Conservation (phyloP, 2,888 invertebrate species). For the Cheilosia vernalis region DNA sequence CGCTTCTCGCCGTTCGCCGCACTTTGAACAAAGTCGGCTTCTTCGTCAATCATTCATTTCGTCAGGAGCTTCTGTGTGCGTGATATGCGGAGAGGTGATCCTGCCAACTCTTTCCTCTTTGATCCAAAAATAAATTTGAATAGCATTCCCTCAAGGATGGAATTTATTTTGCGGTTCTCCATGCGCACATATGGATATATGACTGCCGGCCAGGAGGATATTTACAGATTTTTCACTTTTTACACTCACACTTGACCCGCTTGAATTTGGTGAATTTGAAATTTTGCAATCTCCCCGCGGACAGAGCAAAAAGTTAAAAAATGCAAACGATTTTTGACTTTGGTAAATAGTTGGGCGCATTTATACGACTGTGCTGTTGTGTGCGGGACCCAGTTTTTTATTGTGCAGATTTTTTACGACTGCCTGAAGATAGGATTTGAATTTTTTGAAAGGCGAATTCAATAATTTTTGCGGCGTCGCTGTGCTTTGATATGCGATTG, state of each 20-base stretch:
- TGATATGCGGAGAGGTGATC: slow-evolving; percentile 18
- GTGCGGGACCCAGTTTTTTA: slow-evolving; percentile 24
- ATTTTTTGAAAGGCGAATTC: slow-evolving; percentile 41
- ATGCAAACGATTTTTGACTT: slow-evolving; percentile 65
- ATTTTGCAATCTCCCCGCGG: slow-evolving; percentile 40
- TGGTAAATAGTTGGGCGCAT: slow-evolving; percentile 51
- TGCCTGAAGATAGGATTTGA: slow-evolving; percentile 16
- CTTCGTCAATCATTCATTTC: slow-evolving; percentile 73
- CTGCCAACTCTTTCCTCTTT: slow-evolving; percentile 63
- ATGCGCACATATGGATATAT: slow-evolving; percentile 17
- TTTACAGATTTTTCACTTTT: slow-evolving; percentile 46
- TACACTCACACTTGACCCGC: slow-evolving; percentile 60
- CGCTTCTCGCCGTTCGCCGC: slow-evolving; percentile 19
- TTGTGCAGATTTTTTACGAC: slow-evolving; percentile 29
- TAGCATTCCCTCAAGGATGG: slow-evolving; percentile 71
- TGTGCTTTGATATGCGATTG: background rate
- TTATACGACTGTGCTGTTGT: background rate
- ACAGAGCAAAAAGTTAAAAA: slow-evolving; percentile 66
- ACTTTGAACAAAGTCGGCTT: slow-evolving; percentile 47
- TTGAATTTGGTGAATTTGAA: slow-evolving; percentile 47
- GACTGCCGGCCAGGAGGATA: background rate
- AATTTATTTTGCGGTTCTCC: slow-evolving; percentile 60
- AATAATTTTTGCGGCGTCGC: slow-evolving; percentile 25
- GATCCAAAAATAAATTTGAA: slow-evolving; percentile 75
- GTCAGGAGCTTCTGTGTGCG: slow-evolving; percentile 66